A percentile compares a stretch with the other conserved stretches of the same genome.
Conservation (phyloP, 1,140 invertebrate species). For the Sitodiplosis mosellana region DNA sequence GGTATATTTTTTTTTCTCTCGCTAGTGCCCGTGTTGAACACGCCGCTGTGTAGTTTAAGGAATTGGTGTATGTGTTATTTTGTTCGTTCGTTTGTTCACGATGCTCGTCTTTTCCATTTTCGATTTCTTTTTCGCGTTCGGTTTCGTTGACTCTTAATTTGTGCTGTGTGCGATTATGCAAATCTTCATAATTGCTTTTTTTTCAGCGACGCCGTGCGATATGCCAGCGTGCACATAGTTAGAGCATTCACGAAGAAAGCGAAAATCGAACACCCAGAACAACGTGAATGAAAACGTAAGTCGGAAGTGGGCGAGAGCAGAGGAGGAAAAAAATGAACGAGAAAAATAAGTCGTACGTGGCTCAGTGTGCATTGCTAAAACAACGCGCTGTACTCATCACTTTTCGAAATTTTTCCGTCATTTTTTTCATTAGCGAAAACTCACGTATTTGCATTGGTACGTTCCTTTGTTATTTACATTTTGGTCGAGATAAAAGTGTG, state of each 20-base stretch:
- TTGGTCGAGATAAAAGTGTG: neutral
- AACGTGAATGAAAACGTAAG: too few relatives aligned
- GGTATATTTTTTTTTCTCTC: too few relatives aligned
- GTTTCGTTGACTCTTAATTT: neutral
- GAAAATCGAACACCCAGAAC: too few relatives aligned
- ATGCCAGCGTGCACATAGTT: slow-evolving; percentile 1
- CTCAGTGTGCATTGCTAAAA: slow-evolving; percentile 3
- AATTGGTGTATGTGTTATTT: neutral
- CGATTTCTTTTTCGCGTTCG: neutral
- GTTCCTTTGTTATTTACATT: neutral
- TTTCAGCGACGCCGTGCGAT: neutral
- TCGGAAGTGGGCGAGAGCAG: neutral
- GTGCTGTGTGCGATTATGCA: neutral
- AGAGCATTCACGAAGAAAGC: too few relatives aligned
- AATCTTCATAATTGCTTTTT: neutral
- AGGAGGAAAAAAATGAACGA: slow-evolving; percentile 8
- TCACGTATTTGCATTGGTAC: neutral
- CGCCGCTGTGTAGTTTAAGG: too few relatives aligned
- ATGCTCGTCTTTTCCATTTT: too few relatives aligned
- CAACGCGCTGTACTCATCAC: neutral
- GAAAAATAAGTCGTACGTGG: slow-evolving; percentile 7
- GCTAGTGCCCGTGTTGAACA: too few relatives aligned
- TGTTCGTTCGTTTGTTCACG: neutral
- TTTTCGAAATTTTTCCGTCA: neutral
- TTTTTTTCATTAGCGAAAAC: neutral